A percentile compares a stretch with the other conserved stretches of the same genome.
Evolutionary conservation across 2,113 vertebrate genomes (phyloP).

Genomic region (Aphyosemion australe): DNA sequence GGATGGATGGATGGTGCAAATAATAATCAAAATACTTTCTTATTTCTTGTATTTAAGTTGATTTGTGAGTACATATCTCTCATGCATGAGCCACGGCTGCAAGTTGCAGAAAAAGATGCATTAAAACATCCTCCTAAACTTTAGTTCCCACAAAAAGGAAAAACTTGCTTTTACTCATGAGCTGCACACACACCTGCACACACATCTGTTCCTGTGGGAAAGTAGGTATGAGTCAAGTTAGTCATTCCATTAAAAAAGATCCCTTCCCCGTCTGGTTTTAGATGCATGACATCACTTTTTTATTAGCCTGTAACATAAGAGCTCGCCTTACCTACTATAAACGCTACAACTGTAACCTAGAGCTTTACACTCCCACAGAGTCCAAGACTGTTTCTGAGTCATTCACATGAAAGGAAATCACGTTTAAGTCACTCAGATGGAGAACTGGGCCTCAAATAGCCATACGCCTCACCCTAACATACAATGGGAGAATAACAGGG

Average conservation of each 20-base stretch:
- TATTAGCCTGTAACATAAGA: neutral
- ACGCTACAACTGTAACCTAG: neutral
- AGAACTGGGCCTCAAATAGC: constrained; percentile 20
- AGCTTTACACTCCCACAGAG: constrained; percentile 13
- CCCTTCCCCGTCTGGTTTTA: neutral
- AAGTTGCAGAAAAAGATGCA: neutral
- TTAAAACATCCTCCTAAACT: neutral
- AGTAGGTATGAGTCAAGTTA: constrained; percentile 11
- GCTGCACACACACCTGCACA: constrained; percentile 10
- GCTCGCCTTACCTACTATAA: neutral
- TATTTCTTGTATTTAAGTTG: neutral
- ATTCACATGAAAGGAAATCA: constrained; percentile 33
- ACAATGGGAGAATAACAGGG: constrained; percentile 47
- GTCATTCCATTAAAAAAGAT: constrained; percentile 3
- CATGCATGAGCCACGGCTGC: neutral
- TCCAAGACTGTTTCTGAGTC: too few species aligned
- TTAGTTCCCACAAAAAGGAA: neutral
- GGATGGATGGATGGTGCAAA: too few species aligned
- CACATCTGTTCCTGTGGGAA: too few species aligned
- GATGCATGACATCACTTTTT: constrained; percentile 1
- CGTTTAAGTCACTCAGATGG: constrained; percentile 21
- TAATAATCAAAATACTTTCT: neutral
- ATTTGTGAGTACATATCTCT: neutral
- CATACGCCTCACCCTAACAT: constrained; percentile 37
- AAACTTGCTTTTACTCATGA: constrained; percentile 21